phyloP scores from a whole-genome alignment of 92 coral and sea anemone genomes.

The Siderastrea radians region DNA sequence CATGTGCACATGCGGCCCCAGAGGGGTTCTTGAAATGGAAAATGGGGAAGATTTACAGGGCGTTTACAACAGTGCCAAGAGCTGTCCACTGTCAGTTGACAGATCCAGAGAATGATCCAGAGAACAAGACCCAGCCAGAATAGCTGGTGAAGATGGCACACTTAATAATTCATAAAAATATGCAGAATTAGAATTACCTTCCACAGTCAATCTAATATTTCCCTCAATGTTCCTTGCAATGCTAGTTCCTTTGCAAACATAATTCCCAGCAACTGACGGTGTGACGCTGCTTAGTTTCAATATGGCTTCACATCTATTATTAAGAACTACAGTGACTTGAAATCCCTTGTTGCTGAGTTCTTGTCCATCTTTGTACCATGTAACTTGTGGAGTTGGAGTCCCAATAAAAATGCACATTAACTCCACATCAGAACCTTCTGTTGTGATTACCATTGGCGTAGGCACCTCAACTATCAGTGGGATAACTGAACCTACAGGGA shows the following conservation, averaged over 20 bases:
- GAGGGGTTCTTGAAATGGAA: no score
- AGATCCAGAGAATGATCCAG: no score
- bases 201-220: slow-evolving; percentile 34
- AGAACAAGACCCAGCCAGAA: no score
- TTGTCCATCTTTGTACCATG: slow-evolving; percentile 67
- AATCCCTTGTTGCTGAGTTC: neutral
- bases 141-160: no score
- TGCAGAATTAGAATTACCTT: slow-evolving; percentile 43
- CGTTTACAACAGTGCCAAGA: no score
- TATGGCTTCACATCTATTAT: slow-evolving; percentile 39
- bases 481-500: slow-evolving; percentile 10
- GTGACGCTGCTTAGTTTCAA: slow-evolving; percentile 27
- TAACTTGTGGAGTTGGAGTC: slow-evolving; percentile 55
- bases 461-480: slow-evolving; percentile 42
- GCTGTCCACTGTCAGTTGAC: no score
- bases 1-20: no score
- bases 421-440: slow-evolving; percentile 49
- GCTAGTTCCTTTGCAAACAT: slow-evolving; percentile 62
- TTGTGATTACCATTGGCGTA: slow-evolving; percentile 21
- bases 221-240: slow-evolving; percentile 58
- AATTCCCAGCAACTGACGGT: slow-evolving; percentile 56
- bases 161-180: neutral
- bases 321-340: neutral
- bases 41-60: no score
- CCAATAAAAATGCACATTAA: slow-evolving; percentile 71